Percentiles rank a stretch among this genome's conserved stretches.
Evolutionary conservation across 2,888 invertebrate species (phyloP).

Genomic region (Pseudanteris insignis): DNA sequence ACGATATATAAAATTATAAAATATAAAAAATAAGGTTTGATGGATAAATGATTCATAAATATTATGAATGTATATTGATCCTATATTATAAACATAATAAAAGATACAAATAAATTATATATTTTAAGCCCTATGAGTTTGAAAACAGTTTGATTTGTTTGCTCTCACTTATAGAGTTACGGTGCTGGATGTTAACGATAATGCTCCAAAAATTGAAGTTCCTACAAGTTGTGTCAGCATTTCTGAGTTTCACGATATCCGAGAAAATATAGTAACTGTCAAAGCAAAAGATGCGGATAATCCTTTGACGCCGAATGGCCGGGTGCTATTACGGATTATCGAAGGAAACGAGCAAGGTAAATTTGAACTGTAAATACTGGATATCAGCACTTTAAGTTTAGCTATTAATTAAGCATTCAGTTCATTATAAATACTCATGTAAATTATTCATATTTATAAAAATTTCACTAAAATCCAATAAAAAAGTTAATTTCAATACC

Average conservation of each 20-base stretch:
- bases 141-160: constrained; percentile 6
- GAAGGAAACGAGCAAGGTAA: constrained; percentile 78
- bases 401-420: too few relatives aligned
- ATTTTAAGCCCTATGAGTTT: constrained; percentile 18
- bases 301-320: constrained; percentile 80
- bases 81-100: too few relatives aligned
- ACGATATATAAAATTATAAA: too few relatives aligned
- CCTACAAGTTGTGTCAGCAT: constrained; percentile 79
- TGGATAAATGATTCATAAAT: too few relatives aligned
- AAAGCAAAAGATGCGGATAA: constrained; percentile 88
- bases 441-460: too few relatives aligned
- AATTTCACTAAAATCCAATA: too few relatives aligned
- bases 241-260: constrained; percentile 88
- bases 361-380: too few relatives aligned
- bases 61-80: too few relatives aligned
- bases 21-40: too few relatives aligned
- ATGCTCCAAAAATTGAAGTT: constrained; percentile 77
- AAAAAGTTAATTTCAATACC: too few relatives aligned
- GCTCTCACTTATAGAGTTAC: constrained; percentile 71
- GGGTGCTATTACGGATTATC: constrained; percentile 76
- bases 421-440: too few relatives aligned
- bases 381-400: too few relatives aligned
- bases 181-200: constrained; percentile 87
- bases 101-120: constrained; percentile 5
- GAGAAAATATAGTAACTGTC: constrained; percentile 79